Evolutionary conservation across 1,140 invertebrate species (phyloP).

Genomic region (Dendrolimus punctatus): DNA sequence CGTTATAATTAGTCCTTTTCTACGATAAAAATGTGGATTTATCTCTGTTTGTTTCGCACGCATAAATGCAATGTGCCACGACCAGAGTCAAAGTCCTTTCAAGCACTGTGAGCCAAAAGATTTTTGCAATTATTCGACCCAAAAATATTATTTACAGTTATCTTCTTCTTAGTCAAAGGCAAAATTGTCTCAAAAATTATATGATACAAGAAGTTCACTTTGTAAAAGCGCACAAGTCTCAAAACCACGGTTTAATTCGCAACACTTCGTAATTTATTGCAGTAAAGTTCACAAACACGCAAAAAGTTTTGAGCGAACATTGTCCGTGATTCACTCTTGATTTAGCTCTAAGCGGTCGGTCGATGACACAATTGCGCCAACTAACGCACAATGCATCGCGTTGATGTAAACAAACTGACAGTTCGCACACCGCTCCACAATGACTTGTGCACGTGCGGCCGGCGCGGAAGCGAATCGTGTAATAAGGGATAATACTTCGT

Average conservation of each 20-base stretch:
- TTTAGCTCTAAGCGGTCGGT: slow-evolving; percentile 49
- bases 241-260: slow-evolving; percentile 24
- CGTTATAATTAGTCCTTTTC: slow-evolving; percentile 43
- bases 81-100: slow-evolving; percentile 24
- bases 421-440: slow-evolving; percentile 50
- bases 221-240: slow-evolving; percentile 2
- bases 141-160: too few relatives aligned
- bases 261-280: slow-evolving; percentile 32
- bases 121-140: too few relatives aligned
- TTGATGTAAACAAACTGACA: slow-evolving; percentile 62
- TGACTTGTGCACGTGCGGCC: slow-evolving; percentile 61
- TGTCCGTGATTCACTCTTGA: slow-evolving; percentile 57
- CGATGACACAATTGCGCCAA: slow-evolving; percentile 62
- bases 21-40: slow-evolving; percentile 57
- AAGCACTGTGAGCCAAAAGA: slow-evolving; percentile 6
- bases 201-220: slow-evolving; percentile 25
- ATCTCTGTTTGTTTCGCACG: slow-evolving; percentile 58
- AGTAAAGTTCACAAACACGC: slow-evolving; percentile 41
- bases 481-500: slow-evolving; percentile 70
- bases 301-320: slow-evolving; percentile 38
- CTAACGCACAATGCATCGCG: slow-evolving; percentile 57
- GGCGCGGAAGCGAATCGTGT: slow-evolving; percentile 63
- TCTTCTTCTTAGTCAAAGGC: too few relatives aligned
- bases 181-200: too few relatives aligned
- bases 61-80: slow-evolving; percentile 46